phyloP scores from a whole-genome alignment of 2,888 invertebrate genomes.

The Tricholauxania praeusta region DNA sequence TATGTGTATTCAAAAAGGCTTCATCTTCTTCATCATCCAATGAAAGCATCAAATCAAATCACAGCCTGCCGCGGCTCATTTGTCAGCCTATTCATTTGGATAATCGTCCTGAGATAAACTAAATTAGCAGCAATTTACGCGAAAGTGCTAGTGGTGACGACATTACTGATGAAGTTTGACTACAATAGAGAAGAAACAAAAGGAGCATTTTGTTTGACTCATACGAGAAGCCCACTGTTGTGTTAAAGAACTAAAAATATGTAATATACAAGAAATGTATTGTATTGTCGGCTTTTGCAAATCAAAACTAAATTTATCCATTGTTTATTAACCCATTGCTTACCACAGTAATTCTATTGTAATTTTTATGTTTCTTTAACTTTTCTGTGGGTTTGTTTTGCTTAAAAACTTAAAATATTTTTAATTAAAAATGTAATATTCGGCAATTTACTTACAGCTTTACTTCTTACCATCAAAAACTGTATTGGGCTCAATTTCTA shows the following conservation, averaged over 20 bases:
- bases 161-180: background rate
- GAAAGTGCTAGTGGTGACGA: slow-evolving; percentile 38
- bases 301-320: background rate
- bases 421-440: too few species aligned
- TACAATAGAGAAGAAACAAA: slow-evolving; percentile 19
- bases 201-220: slow-evolving; percentile 15
- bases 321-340: too few species aligned
- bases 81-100: slow-evolving; percentile 67
- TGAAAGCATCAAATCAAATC: slow-evolving; percentile 34
- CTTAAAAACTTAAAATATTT: too few species aligned
- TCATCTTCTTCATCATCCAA: too few species aligned
- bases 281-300: background rate
- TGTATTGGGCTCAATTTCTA: too few species aligned
- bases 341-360: too few species aligned
- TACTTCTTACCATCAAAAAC: too few species aligned
- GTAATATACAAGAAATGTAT: background rate
- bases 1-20: too few species aligned
- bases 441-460: too few species aligned
- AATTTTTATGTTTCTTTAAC: too few species aligned
- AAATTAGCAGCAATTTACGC: slow-evolving; percentile 67
- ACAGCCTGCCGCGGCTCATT: slow-evolving; percentile 60
- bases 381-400: too few species aligned
- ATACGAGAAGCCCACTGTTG: slow-evolving; percentile 17
- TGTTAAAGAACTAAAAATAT: background rate
- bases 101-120: slow-evolving; percentile 67